Base-by-base conservation (phyloP, 2,888 invertebrate genomes). In the Pammene fasciana region DNA sequence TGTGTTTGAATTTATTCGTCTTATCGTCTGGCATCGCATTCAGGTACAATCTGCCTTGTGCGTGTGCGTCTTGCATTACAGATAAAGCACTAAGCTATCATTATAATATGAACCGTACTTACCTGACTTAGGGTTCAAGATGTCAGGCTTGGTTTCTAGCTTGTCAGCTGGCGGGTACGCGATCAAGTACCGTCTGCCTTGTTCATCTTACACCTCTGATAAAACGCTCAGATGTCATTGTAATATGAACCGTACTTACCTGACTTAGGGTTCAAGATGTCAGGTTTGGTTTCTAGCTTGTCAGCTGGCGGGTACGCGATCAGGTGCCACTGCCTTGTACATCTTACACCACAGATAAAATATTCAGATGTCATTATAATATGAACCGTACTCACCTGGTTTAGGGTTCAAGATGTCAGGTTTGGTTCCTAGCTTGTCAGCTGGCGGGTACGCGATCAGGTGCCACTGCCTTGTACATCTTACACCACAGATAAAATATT, bases 401-500 rank as follows among this genome's bases (percentile, higher is more conserved):
- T 90, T 91, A 65, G 92, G 92, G 72, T 90, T 90, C 65, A 92
- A 76, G 70, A 91, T 91, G 52, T 92, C 92, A 9, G 92, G 92
- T 64, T 90, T 91, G n/a, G 86, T 84, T 71, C 90, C 90, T 74
- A 83, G 78, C 75, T 90, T 90, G 67, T 89, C 90, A 0, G 84
- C 82, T 0, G 86, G 80, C 0, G 92, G 90, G 73, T 91, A 92
- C 0, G 92, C 91, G 50, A 91, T 89, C 65, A 92, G 86, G 78
- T 86, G 90, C 54, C 89, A 73, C 91, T 74, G 0, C 92, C 92
- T 55, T 91, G 89, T 0, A 90, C 87, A 71, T 92, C 92, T 60
- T 91, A 92, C n/a, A 92, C 91, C 55, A 91, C 92, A 77, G 90
- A 90, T 70, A n/a, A n/a, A n/a, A n/a, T n/a, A n/a, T n/a, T n/a